Base-by-base conservation (phyloP, 2,113 vertebrate genomes). In the Paramisgurnus dabryanus region DNA sequence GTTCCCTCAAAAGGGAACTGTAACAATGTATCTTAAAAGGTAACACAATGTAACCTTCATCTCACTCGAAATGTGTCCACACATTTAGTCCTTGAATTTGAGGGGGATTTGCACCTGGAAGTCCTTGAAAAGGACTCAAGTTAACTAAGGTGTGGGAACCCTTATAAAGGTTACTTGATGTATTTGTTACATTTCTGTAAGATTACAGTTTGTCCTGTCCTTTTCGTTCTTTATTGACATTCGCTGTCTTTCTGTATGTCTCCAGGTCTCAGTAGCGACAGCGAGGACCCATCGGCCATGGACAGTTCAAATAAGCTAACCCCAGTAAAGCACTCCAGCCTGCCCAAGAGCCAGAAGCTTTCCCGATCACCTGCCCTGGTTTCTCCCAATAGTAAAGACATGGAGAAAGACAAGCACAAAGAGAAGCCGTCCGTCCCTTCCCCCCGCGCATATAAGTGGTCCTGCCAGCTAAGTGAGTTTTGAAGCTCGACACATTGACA, bases 201-300 rank as follows among this genome's bases (percentile, higher is more conserved):
- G 27, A 34, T 34, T 34, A 34, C 27, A 45, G 5, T 45, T 45
- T 22, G 22, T 22, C 22, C 22, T 22, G 22, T 22, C 22, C 22
- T 22, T 22, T 7, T 8, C 4, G 43, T 45, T 4, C 43, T 58
- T 58, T n/a, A 8, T 17, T 18, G 17, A n/a, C n/a, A 7, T 2
- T 27, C 47, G 47, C n/a, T 0, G 0, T 61, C 66, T 78, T 0
- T 65, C 8, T 15, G 4, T 15, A 8, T 63, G 8, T 45, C 34
- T 13, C 34, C 68, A 99, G 97, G 96, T 70, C 96, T 99, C 90
- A 99, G 98, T 88, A 98, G 97, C 47, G 98, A 99, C 87, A 98
- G 97, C 53, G 98, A 99, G 88, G 98, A 99, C 78, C 93, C 95
- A 67, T 86, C 94, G 57, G 92, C 88, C 65, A 68, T 93, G 22